phyloP scores from a whole-genome alignment of 2,888 invertebrate species.

The Scrobipalpa costella region DNA sequence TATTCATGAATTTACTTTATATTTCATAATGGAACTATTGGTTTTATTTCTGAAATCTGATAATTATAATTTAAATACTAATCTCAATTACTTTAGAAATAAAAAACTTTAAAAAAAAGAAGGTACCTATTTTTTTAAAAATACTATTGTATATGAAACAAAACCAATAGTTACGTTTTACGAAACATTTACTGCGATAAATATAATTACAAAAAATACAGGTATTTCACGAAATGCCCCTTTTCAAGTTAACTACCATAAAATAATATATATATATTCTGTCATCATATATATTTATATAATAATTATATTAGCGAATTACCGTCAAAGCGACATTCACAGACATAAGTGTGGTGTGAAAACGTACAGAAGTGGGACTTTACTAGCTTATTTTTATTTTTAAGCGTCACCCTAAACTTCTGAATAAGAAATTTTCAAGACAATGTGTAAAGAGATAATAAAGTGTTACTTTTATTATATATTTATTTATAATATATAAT shows the following conservation, averaged over 20 bases:
- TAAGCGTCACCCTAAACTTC: slow-evolving; percentile 66
- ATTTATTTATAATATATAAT: neutral
- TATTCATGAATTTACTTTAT: slow-evolving; percentile 37
- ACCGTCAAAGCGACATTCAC: slow-evolving; percentile 46
- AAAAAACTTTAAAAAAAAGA: too few species aligned
- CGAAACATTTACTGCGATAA: neutral
- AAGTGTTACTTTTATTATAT: neutral
- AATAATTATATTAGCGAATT: slow-evolving; percentile 25
- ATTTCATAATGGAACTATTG: neutral
- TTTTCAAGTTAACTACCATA: slow-evolving; percentile 41
- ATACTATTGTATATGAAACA: neutral
- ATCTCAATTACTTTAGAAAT: too few species aligned
- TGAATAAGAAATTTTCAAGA: neutral
- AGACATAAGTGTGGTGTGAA: slow-evolving; percentile 43
- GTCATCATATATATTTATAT: neutral
- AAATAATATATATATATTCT: neutral
- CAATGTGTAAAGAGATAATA: slow-evolving; percentile 7
- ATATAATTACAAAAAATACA: slow-evolving; percentile 22
- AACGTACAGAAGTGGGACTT: slow-evolving; percentile 46
- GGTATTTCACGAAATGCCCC: slow-evolving; percentile 42
- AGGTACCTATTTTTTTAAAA: neutral
- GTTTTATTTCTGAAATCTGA: too few species aligned
- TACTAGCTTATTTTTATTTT: slow-evolving; percentile 44
- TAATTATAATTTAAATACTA: too few species aligned
- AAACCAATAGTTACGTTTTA: neutral